Conservation (phyloP, 92 coral and sea anemone genomes). For the Porites rus region DNA sequence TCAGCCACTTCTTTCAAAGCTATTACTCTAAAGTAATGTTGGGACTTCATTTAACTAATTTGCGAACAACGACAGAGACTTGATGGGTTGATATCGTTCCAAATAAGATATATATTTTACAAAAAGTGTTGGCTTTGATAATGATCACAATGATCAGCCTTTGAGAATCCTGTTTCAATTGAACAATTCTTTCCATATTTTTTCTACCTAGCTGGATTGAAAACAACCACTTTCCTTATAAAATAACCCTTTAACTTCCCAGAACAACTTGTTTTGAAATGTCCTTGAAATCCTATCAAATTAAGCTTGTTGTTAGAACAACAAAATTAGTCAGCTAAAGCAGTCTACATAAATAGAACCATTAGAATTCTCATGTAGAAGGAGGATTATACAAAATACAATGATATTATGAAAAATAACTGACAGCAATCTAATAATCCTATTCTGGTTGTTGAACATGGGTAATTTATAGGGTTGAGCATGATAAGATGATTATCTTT, state of each 20-base stretch:
- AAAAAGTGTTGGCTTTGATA: neutral
- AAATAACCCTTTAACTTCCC: neutral
- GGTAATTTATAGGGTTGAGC: neutral
- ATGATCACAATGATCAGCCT: neutral
- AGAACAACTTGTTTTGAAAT: neutral
- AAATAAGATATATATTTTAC: neutral
- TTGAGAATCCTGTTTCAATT: neutral
- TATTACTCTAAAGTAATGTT: neutral
- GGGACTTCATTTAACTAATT: neutral
- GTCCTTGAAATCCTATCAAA: neutral
- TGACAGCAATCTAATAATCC: too few species aligned
- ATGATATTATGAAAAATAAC: too few species aligned
- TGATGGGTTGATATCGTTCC: too few species aligned
- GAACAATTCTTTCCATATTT: neutral
- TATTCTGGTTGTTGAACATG: neutral
- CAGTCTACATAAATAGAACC: neutral
- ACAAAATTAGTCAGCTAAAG: neutral
- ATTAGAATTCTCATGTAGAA: neutral
- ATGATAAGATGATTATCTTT: neutral
- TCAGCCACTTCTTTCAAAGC: neutral
- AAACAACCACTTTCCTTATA: neutral
- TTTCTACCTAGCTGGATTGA: neutral
- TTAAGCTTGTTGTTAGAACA: neutral
- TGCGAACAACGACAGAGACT: neutral
- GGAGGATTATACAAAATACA: constrained; percentile 10